phyloP scores from a whole-genome alignment of 2,888 invertebrate genomes.

The Cyclophora albipunctata region DNA sequence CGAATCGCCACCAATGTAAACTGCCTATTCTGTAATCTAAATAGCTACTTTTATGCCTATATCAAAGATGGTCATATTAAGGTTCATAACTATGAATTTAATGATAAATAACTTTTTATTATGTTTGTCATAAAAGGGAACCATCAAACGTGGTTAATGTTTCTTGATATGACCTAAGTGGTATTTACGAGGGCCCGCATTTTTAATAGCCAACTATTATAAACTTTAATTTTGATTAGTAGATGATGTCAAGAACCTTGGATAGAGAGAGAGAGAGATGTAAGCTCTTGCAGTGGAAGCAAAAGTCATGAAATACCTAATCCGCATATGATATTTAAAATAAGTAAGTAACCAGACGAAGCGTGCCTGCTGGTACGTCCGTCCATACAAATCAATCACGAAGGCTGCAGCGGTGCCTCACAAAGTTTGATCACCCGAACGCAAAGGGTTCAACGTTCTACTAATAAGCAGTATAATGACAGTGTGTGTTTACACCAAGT shows the following conservation, averaged over 20 bases:
- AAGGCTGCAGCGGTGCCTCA: slow-evolving; percentile 26
- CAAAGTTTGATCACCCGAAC: slow-evolving; percentile 37
- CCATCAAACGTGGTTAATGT: slow-evolving; percentile 15
- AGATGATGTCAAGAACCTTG: not conserved
- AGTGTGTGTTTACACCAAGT: slow-evolving; percentile 16
- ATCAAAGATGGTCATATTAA: slow-evolving; percentile 8
- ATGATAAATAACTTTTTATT: slow-evolving; percentile 14
- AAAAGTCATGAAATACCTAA: no score
- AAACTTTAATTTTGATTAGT: slow-evolving; percentile 1
- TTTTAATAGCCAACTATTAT: slow-evolving; percentile 13
- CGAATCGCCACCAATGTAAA: no score
- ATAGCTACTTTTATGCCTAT: slow-evolving; percentile 1
- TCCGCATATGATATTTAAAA: no score
- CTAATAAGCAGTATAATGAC: slow-evolving; percentile 22
- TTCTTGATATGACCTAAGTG: slow-evolving; percentile 22
- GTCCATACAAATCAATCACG: slow-evolving; percentile 28
- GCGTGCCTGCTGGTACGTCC: not conserved
- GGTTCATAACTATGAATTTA: slow-evolving; percentile 9
- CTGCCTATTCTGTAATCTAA: no score
- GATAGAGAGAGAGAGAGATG: slow-evolving; percentile 3
- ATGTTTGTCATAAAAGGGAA: slow-evolving; percentile 19
- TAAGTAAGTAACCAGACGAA: no score
- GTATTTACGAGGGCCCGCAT: slow-evolving; percentile 17
- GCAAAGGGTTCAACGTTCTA: slow-evolving; percentile 39
- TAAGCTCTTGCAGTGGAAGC: not conserved